A percentile compares a stretch with the other conserved stretches of the same genome.
phyloP scores from a whole-genome alignment of 2,797 vertebrate species.

The Anomalospiza imberbis region DNA sequence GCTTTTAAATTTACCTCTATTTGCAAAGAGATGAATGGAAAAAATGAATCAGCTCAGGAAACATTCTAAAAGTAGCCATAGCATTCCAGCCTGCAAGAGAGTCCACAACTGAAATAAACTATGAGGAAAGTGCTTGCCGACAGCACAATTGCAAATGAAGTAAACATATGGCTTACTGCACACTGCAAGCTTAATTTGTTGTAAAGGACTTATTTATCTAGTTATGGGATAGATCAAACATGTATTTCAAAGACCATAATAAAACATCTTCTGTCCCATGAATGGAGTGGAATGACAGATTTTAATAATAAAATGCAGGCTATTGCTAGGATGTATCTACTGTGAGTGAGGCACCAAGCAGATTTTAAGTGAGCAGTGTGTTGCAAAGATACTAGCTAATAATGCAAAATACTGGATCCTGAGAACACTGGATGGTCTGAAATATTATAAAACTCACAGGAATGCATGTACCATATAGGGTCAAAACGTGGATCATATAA shows the following conservation, averaged over 20 bases:
- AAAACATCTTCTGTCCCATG: not conserved
- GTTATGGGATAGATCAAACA: not conserved
- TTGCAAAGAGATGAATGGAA: slow-evolving; percentile 55
- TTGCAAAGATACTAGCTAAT: not conserved
- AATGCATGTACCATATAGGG: not conserved
- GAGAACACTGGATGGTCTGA: not conserved
- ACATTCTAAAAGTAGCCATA: not conserved
- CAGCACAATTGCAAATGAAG: slow-evolving; percentile 14
- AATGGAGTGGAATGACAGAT: not conserved
- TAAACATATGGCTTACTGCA: not conserved
- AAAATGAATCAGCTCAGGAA: slow-evolving; percentile 17
- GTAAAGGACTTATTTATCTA: not conserved
- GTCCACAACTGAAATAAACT: not conserved
- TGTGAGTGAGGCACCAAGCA: not conserved
- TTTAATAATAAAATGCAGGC: not conserved
- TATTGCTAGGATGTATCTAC: not conserved
- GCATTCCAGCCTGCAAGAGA: not conserved
- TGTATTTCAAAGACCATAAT: not conserved
- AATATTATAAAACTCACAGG: not conserved
- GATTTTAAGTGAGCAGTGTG: not conserved
- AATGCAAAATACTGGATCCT: not conserved
- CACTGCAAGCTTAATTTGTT: not conserved
- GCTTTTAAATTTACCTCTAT: not conserved
- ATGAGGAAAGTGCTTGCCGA: not conserved
- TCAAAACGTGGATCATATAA: not conserved